Evolutionary conservation across 92 coral and sea anemone genomes (phyloP), one percentile per base, ranked within the genome.

Genomic region (Bergia sp.): DNA sequence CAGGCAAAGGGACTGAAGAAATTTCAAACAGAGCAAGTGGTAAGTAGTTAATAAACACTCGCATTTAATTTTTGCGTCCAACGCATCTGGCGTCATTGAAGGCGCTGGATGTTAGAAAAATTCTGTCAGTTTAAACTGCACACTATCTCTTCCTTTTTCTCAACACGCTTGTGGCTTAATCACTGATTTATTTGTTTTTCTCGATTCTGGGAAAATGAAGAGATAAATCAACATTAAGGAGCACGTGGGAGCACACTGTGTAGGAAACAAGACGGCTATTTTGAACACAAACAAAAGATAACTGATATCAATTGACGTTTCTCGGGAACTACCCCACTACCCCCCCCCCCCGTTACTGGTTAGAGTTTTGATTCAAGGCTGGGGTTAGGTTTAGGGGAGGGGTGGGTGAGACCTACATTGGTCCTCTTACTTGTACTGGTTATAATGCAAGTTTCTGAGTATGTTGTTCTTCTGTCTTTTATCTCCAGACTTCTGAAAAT

Each of bases 11-110:
- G 88, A 21, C 91, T 97, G 74, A 93, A 97, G 83, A 82, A 61
- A 5, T 81, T 94, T 89, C 99, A 97, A 86, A 84, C 89, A 13
- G 91, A 91, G 20, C 99, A 97, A 92, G 93, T 94, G 91, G 99
- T 97, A 78, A 89, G 98, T 86, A 83, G 42, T n/a, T 29, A 7
- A 10, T 50, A 71, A 15, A 29, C 9, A 11, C 37, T 21, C 37
- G 23, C 74, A 7, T 39, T 69, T 29, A 21, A 69, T 69, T 39
- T 36, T 41, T 12, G 40, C 39, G 45, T 15, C 78, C 45, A 13
- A n/a, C 38, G 43, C 6, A 8, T 38, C 18, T 7, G 77, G 44
- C 16, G 66, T 57, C 21, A 57, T 4, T 57, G 4, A 18, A 18
- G 69, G 29, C 29, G 69, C 2, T 61, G 69, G 29, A 3, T 16